Base-by-base conservation (phyloP, 2,113 vertebrate genomes). In the Cygnus atratus region DNA sequence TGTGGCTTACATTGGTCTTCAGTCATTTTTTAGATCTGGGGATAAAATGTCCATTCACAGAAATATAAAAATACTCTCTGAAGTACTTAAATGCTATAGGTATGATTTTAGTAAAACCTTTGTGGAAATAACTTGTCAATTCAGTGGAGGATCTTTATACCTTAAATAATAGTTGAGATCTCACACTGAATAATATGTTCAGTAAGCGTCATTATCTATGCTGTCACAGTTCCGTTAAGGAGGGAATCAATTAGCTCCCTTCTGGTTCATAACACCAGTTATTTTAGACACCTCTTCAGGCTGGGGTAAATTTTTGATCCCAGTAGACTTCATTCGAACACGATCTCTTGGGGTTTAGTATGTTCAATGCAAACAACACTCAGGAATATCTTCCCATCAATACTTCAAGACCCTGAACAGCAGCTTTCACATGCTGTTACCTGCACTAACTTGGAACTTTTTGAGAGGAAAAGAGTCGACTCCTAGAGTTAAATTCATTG, bases 381-480 rank as follows among this genome's bases (percentile, higher is more conserved):
- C 54, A n/a, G 44, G 90, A 92, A 33, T 29, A 59, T 79, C 26
- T 83, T 92, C 25, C 35, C 87, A 14, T 24, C 11, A 41, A 7
- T 2, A 2, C 91, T 82, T 85, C n/a, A 80, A 39, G n/a, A 31
- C 86, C 28, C 57, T 72, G 41, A 88, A 74, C 33, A 63, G 14
- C 26, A 88, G 24, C 28, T 92, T 88, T 81, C 62, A n/a, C 43
- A 35, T 67, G 39, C 6, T 85, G 88, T 88, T 88, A 61, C 37
- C 59, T 92, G 52, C 62, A 78, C 31, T 90, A 65, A 68, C 39
- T 91, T 81, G 73, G 43, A 93, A 68, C 26, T 55, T 70, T 58
- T 35, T 52, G 28, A 84, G 66, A 82, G 57, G 37, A 31, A 50
- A 87, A 39, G 43, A 70, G 73, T 52, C 84, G 68, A 78, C 25